A percentile compares a stretch with the other conserved stretches of the same genome.
phyloP scores from a whole-genome alignment of 2,797 vertebrate species.

The Vipera ursinii region DNA sequence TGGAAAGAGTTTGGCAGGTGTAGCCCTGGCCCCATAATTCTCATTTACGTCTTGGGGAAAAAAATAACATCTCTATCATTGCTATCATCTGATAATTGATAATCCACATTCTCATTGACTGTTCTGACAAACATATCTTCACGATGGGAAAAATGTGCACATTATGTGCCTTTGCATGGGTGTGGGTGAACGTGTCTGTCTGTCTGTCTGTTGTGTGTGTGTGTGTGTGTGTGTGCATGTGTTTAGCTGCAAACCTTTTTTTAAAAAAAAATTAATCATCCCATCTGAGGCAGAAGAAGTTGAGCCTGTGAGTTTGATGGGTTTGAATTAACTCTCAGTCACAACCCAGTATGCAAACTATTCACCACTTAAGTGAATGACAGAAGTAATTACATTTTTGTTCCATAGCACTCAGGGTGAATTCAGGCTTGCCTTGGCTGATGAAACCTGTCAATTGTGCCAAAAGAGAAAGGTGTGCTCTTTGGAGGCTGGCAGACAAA shows the following conservation, averaged over 20 bases:
- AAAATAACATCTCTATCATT: neutral
- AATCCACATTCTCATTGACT: neutral
- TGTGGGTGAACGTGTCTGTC: neutral
- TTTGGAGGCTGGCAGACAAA: neutral
- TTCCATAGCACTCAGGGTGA: neutral
- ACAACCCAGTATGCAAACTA: rapidly evolving
- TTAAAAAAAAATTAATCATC: neutral
- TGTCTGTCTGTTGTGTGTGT: neutral
- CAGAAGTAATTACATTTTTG: neutral
- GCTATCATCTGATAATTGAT: neutral
- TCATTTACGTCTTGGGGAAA: neutral
- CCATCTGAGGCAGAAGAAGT: neutral
- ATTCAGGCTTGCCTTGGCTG: neutral
- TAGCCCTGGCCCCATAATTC: neutral
- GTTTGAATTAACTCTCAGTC: neutral
- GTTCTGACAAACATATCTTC: neutral
- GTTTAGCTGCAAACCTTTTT: neutral
- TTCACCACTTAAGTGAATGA: neutral
- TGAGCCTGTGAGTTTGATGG: neutral
- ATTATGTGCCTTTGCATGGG: neutral
- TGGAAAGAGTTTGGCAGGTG: neutral
- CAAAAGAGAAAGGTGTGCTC: slow-evolving; percentile 25
- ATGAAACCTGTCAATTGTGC: slow-evolving; percentile 6
- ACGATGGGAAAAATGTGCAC: neutral
- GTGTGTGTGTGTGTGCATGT: neutral